phyloP scores from a whole-genome alignment of 1,140 invertebrate species.

The Anastatus disparis region DNA sequence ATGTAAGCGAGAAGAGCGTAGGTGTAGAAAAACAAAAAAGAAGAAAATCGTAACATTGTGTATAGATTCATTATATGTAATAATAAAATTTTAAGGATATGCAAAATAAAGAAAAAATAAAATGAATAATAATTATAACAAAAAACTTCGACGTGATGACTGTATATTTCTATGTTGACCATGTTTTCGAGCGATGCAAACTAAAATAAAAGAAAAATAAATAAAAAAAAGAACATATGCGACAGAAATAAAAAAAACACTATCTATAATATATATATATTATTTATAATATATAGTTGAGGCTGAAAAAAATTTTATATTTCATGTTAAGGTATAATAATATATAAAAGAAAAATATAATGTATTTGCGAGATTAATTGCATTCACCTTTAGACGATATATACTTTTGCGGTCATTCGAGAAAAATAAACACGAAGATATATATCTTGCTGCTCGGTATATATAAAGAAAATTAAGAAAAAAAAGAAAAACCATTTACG shows the following conservation, averaged over 20 bases:
- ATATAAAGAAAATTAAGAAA: no score
- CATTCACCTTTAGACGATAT: no score
- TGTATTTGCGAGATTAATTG: no score
- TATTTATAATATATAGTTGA: constrained; percentile 54
- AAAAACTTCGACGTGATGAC: constrained; percentile 57
- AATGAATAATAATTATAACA: no score
- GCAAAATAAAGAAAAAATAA: constrained; percentile 17
- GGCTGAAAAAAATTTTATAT: constrained; percentile 64
- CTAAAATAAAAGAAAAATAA: constrained; percentile 27
- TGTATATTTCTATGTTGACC: constrained; percentile 65
- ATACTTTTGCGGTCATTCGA: no score
- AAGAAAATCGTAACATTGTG: constrained; percentile 44
- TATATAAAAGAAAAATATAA: constrained; percentile 47
- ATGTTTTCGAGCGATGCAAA: constrained; percentile 45
- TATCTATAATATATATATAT: constrained; percentile 39
- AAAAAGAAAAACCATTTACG: no score
- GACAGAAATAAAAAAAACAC: constrained; percentile 19
- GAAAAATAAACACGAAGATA: no score
- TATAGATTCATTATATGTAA: constrained; percentile 55
- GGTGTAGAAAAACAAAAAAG: constrained; percentile 34
- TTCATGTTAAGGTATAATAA: constrained; percentile 59
- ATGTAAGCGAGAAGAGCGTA: constrained; percentile 34
- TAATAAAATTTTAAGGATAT: constrained; percentile 44
- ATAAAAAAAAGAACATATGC: background rate
- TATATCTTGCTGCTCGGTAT: no score